Evolutionary conservation across 2,113 vertebrate species (phyloP), one percentile per base, ranked within the genome.

Genomic region (Cebidichthys violaceus): DNA sequence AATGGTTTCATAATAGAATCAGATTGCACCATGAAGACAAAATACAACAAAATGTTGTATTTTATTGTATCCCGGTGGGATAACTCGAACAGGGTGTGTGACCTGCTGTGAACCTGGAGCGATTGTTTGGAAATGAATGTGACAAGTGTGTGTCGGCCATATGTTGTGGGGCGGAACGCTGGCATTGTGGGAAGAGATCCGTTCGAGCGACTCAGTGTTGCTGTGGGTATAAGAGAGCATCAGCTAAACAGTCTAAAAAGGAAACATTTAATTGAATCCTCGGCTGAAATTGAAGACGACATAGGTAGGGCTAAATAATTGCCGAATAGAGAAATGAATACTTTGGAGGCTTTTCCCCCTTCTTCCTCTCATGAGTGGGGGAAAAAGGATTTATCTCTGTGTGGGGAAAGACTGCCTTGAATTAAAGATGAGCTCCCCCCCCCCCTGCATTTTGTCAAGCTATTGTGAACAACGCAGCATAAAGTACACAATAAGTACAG

Each of bases 361-460:
- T 15, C 33, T 35, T 39, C 13, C 10, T 61, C 31, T 62, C 52
- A 70, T 81, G 89, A 89, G 52, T 85, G 86, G 84, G 60, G 86
- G 84, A 57, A 69, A 85, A 83, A 74, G 89, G 91, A 89, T 92
- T 92, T 90, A 89, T 90, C 84, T 88, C 79, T 47, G 70, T 85
- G 82, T 79, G 87, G 86, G 86, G 45, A 77, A 82, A 77, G 61
- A 75, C 80, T 79, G 70, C 72, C 65, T 82, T 94, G 90, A 92
- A 93, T 91, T 89, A 90, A 91, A 92, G 84, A 93, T 92, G 90
- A 92, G 91, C 83, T 71, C 66, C 76, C 69, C 20, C 83, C 69
- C 66, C 76, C 69, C 20, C 31, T 83, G 74, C 70, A 66, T 86
- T 92, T 90, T 92, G 86, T 92, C 70, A 75, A 57, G 55, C 83